Base-by-base conservation (phyloP, 2,888 invertebrate species). In the Stratiomys singularior region DNA sequence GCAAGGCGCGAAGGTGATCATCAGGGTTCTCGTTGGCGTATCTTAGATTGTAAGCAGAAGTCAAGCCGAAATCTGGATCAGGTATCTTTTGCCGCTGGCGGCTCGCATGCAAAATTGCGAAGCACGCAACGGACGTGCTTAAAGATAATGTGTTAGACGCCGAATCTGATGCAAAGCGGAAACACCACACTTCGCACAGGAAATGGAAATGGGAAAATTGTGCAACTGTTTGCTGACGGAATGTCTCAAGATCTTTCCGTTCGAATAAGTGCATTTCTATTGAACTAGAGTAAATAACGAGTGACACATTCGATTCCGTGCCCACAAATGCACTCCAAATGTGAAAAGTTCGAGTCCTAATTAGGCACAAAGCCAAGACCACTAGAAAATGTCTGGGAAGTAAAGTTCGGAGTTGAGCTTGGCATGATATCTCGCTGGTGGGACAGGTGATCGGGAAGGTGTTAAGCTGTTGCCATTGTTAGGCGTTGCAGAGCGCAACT, bases 201-300 rank as follows among this genome's bases (percentile, higher is more conserved):
- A 72, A 72, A 72, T 72, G 27, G 56, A 56, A 56, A 72, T 72
- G 27, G 56, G 71, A 56, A 56, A 56, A 72, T 72, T 74, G 52
- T 37, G 60, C 74, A 74, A 60, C 25, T 37, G 58, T n/a, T 27
- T 11, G 27, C 25, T 44, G 60, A 30, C 46, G 23, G 30, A 58
- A 18, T 56, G 58, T 74, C 37, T 28, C 21, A 37, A 18, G 58
- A 30, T 9, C 60, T 74, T 74, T 74, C 69, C 69, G 69, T 30
- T 69, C 25, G 21, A 37, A 30, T 60, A 18, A 37, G 60, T 44
- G 74, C 23, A 28, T 74, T 74, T 18, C 30, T 13, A 60, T 28
- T 23, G 23, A 30, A 30, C 21, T 74, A 58, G 74, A 30, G 58
- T 74, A 60, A 58, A 60, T 44, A 60, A 5, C 58, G 58, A 46